Base-by-base conservation (phyloP, 2,113 vertebrate genomes). In the Pseudopipra pipra region DNA sequence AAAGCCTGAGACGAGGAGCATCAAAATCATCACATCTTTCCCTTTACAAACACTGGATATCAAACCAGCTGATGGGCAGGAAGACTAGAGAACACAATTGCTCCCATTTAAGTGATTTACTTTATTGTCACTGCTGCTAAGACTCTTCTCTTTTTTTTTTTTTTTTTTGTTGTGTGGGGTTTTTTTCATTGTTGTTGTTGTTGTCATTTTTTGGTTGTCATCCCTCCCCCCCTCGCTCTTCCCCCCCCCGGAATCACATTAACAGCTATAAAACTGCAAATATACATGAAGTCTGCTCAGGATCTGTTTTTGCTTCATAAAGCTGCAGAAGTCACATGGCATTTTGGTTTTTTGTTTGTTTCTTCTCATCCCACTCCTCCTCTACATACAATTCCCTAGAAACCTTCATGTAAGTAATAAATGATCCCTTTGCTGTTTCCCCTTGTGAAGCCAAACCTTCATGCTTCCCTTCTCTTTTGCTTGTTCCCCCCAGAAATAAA, bases 41-140 rank as follows among this genome's bases (percentile, higher is more conserved):
- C 56, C 49, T 67, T 82, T 67, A 70, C 39, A 56, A 94, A 80
- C 68, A 88, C 41, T n/a, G 47, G 43, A 51, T 88, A 75, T 49
- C 82, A 77, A 87, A 82, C 22, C 44, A 59, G 25, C 46, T 77
- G 75, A 82, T 35, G 44, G 70, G 56, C 61, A 89, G 66, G 65
- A 88, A 87, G 72, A 65, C 13, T 35, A 47, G 35, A 66, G 21
- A 96, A 37, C 28, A 89, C 2, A 7, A 86, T 14, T 86, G 47
- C 47, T 86, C 37, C 55, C 65, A 81, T 94, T 95, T 90, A 91
- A 84, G 52, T 95, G 52, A 94, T 88, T 94, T 95, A 78, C 72
- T 90, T 93, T 71, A 86, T 83, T 90, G 66, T 56, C 77, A 84
- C 68, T 74, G 39, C 55, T 92, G 61, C 39, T 84, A 90, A 80